These are phyloP conservation scores for Condylostylus longicornis DNA, from an alignment of 1,140 invertebrate species.

Conservation along the genomic window DNA sequence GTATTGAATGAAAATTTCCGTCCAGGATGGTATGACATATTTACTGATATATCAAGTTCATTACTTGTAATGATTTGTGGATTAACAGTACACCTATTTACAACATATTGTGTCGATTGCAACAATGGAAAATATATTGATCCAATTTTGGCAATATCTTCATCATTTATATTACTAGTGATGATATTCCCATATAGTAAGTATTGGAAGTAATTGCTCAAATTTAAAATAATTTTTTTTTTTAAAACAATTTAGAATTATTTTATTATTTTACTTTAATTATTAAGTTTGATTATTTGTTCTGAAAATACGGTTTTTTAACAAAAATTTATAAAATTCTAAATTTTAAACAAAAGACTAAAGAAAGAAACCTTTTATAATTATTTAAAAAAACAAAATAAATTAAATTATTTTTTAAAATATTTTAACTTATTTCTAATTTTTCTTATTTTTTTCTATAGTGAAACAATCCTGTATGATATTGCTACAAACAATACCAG, in stretches of 20 bases:
- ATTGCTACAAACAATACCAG: conserved; percentile 65
- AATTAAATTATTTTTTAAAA: conserved; percentile 6
- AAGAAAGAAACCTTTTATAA: not conserved
- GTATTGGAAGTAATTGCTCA: too few relatives aligned
- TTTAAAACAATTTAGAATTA: too few relatives aligned
- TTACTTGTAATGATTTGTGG: conserved; percentile 52
- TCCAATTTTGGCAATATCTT: conserved; percentile 50
- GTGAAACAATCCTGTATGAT: conserved; percentile 66
- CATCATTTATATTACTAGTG: conserved; percentile 42
- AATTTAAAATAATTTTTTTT: too few relatives aligned
- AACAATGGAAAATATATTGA: conserved; percentile 53
- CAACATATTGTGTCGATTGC: too few relatives aligned
- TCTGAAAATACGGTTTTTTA: too few relatives aligned
- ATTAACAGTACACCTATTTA: conserved; percentile 45
- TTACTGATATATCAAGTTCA: conserved; percentile 47
- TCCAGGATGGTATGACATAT: conserved; percentile 39
- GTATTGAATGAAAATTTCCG: too few relatives aligned
- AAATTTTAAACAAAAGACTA: too few relatives aligned
- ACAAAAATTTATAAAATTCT: too few relatives aligned
- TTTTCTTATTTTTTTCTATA: conserved; percentile 29
- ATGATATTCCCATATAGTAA: conserved; percentile 61
- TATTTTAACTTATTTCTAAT: conserved; percentile 6
- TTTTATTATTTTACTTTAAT: too few relatives aligned
- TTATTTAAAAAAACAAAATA: not conserved
- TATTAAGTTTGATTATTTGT: too few relatives aligned